Conservation (phyloP, 2,888 invertebrate species). For the Cephus pulcher region DNA sequence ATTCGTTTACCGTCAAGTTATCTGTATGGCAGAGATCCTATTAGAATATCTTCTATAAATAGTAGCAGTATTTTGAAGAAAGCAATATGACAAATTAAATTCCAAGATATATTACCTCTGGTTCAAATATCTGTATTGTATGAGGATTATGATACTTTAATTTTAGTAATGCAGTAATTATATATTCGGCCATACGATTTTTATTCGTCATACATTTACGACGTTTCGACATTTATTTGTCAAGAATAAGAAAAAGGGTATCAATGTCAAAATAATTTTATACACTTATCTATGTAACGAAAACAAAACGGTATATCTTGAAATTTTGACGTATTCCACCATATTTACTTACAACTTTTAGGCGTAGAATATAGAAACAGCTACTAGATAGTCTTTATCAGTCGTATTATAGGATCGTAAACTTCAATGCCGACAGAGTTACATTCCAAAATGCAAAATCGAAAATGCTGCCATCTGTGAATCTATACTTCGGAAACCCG, state of each 20-base stretch:
- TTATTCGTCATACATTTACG: not conserved
- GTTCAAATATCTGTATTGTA: not conserved
- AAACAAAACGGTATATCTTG: not conserved
- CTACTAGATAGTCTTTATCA: too few relatives aligned
- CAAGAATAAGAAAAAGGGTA: not conserved
- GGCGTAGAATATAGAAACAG: too few relatives aligned
- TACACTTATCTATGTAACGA: not conserved
- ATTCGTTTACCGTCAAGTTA: not conserved
- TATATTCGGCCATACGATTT: not conserved
- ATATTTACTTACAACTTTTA: too few relatives aligned
- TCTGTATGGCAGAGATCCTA: not conserved
- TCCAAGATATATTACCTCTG: not conserved
- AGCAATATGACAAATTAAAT: not conserved
- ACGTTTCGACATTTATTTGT: not conserved
- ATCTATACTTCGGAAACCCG: too few relatives aligned
- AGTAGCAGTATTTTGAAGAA: not conserved
- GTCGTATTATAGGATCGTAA: too few relatives aligned
- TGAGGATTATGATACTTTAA: not conserved
- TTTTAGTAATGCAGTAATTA: not conserved
- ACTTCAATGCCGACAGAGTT: too few relatives aligned
- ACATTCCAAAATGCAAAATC: too few relatives aligned
- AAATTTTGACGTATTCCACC: not conserved
- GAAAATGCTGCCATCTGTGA: too few relatives aligned
- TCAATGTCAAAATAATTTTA: not conserved
- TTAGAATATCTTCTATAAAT: constrained; percentile 5